phyloP scores from a whole-genome alignment of 2,888 invertebrate genomes.

The Phyllotreta striolata region DNA sequence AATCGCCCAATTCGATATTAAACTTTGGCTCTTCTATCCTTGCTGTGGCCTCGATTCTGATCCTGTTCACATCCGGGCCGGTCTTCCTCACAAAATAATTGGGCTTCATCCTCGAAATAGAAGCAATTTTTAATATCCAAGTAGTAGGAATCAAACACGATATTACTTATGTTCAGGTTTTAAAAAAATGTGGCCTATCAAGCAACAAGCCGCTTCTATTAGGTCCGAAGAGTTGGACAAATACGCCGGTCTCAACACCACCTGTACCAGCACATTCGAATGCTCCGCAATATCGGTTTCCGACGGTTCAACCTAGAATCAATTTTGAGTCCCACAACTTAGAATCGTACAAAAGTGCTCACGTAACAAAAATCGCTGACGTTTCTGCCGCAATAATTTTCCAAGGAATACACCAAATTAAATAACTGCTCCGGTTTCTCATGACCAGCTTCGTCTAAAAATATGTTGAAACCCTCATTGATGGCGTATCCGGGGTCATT shows the following conservation, averaged over 20 bases:
- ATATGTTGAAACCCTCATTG: constrained; percentile 32
- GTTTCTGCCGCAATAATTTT: constrained; percentile 39
- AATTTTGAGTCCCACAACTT: constrained; percentile 12
- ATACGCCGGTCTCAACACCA: constrained; percentile 39
- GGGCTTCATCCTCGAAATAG: constrained; percentile 44
- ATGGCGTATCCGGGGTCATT: constrained; percentile 12
- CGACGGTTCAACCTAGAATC: constrained; percentile 37
- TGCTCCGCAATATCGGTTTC: constrained; percentile 33
- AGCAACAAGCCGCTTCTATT: constrained; percentile 33
- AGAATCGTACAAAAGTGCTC: constrained; percentile 15
- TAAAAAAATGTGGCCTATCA: constrained; percentile 38
- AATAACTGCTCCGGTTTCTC: constrained; percentile 19
- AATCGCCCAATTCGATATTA: constrained; percentile 41
- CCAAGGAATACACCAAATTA: constrained; percentile 33
- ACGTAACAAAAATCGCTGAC: constrained; percentile 39
- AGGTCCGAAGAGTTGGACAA: constrained; percentile 19
- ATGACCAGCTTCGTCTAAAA: constrained; percentile 32
- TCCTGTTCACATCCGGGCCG: constrained; percentile 32
- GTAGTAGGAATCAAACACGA: neutral
- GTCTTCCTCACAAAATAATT: constrained; percentile 47
- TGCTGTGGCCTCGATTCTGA: constrained; percentile 41
- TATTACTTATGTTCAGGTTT: constrained; percentile 5
- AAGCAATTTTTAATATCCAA: neutral
- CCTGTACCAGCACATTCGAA: constrained; percentile 30
- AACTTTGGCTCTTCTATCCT: constrained; percentile 44